Base-by-base conservation (phyloP, 2,797 vertebrate genomes). In the Chaunax sp. region DNA sequence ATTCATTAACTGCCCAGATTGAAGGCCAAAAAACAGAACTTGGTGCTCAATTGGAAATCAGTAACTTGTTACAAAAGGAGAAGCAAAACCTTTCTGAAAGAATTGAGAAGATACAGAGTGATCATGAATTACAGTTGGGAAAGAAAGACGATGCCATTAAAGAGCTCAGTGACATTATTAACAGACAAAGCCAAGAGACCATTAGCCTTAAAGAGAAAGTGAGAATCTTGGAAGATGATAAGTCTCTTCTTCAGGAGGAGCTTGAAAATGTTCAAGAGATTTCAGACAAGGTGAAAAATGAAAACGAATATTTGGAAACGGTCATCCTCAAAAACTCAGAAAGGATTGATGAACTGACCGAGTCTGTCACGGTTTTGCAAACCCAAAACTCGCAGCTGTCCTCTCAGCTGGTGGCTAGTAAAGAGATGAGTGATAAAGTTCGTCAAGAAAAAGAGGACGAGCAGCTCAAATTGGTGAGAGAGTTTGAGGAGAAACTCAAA, bases 191-290 rank as follows among this genome's bases (percentile, higher is more conserved):
- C 8, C 90, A 91, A 33, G 94, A 96, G 64, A 90, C 89, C 0
- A 69, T 94, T 25, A 94, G 80, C 58, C 86, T 96, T 0, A 93
- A 90, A 46, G 95, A 97, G 80, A 96, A 94, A 79, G 94, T 96
- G 7, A 92, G 90, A 40, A 96, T 96, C 88, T 73, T 96, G 81
- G 95, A 96, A 81, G 96, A 96, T 19, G 96, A 97, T 69, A 96
- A 96, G 69, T 93, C 90, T 51, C 90, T 97, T 6, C 85, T 97
- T 57, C 95, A 95, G 71, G 95, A 97, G 79, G 96, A 97, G 82
- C 91, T 96, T 2, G 96, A 96, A 83, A 96, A 94, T 15, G 81
- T 86, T 0, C 95, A 96, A 66, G 95, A 96, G 85, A 92, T 70
- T 20, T 96, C 93, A 7, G 93, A 92, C 62, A 95, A 94, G 79